Base-by-base conservation (phyloP, 2,888 invertebrate genomes). In the Andrena praecox region DNA sequence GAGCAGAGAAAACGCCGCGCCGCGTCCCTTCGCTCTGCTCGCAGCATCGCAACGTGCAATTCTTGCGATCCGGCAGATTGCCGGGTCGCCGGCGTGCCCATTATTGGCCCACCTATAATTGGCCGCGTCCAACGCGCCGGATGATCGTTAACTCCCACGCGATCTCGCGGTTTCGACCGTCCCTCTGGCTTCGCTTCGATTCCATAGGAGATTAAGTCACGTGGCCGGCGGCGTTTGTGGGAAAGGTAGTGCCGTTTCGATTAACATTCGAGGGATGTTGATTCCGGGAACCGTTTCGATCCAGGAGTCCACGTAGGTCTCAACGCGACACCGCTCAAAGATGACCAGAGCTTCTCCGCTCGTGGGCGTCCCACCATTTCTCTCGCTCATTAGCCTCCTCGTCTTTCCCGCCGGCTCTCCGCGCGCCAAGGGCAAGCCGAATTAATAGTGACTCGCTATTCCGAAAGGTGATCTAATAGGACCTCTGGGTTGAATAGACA, bases 401-500 rank as follows among this genome's bases (percentile, higher is more conserved):
- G 16, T 12, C 66, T 77, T 76, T 67, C 29, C 54, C 48, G 68
- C 59, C 77, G 68, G 75, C 62, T 56, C 33, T 6, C 63, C 33
- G 16, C n/a, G 33, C 8, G 59, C 10, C 71, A 80, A 82, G 76
- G 81, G 68, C 84, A 73, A 71, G 29, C 24, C 71, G 85, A 87
- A 86, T 85, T 87, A 85, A 84, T 79, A 77, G 80, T 67, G 78
- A 70, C 66, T 64, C 59, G 85, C 62, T 87, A 89, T 91, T 89
- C 82, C 71, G 69, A 85, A 87, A 84, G 89, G 85, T 91, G 91
- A 91, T 88, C 85, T 90, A 90, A 80, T 59, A 71, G 84, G 60
- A 77, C 64, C 52, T 60, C 63, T 24, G 52, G 33, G 63, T 54
- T 42, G 42, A 85, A 63, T 64, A 72, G 80, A 63, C 67, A 80